Evolutionary conservation across 1,140 invertebrate species (phyloP), one percentile per base, ranked within the genome.

Genomic region (Neodiprion fabricii): DNA sequence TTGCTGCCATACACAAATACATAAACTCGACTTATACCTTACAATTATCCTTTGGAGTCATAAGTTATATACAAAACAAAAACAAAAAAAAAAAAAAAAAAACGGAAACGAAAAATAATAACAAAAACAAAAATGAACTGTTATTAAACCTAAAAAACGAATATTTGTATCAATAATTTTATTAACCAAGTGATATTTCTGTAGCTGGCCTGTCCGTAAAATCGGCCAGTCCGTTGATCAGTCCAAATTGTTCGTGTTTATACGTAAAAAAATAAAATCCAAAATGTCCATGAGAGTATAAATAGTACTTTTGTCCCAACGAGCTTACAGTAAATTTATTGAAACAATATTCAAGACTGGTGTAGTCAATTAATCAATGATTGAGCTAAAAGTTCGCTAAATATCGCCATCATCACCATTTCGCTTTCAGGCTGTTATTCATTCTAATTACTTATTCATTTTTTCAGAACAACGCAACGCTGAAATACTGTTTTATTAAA

Each of bases 341-440:
- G 53, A 61, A 61, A 61, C 53, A 61, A 61, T 61, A 61, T 61
- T 61, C 53, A 61, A 61, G 53, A 61, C 53, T 61, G 53, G 53
- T 61, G 4, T 61, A 61, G 53, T 61, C 53, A 61, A 61, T 61
- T 61, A 61, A 61, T 61, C 9, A 61, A 61, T 61, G 53, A 61
- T 7, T 12, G 11, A 61, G n/a, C 53, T 17, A 61, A 61, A 61
- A 61, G 8, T 61, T 61, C 53, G 9, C 4, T 61, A 61, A 61
- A 61, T 61, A 61, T 61, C 9, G n/a, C 11, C 53, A 61, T 61
- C 53, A 12, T 17, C 7, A 40, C 28, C 28, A 40, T 40, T 40
- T 40, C 28, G 28, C 28, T 40, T 40, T 40, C 28, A 40, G 28
- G 28, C 28, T 40, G 28, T 40, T 40, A 40, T 40, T 40, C 28